Base-by-base conservation (phyloP, 2,113 vertebrate species). In the Scomber scombrus region DNA sequence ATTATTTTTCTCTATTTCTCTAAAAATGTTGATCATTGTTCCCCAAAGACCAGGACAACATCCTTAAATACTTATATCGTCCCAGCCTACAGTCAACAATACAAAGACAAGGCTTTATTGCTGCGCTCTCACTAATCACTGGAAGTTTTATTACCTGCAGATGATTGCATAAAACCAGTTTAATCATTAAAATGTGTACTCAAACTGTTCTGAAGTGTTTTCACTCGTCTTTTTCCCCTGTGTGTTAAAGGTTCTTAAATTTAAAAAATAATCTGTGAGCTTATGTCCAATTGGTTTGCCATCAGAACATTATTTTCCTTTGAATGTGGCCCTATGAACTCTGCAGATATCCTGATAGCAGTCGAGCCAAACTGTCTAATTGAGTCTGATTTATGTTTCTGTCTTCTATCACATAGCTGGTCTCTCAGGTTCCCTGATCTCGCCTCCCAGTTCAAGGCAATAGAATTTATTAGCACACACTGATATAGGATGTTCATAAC, bases 401-500 rank as follows among this genome's bases (percentile, higher is more conserved):
- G 50, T 73, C 55, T 23, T 45, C n/a, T 29, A 69, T 50, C 15
- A 60, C 58, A 0, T 76, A 72, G 89, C 69, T 87, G 67, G 78
- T 84, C 69, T 45, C 51, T 70, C 3, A 2, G 3, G 68, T 71
- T 61, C 51, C 18, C 46, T 34, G 16, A 70, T 82, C 54, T 56
- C 21, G 26, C 60, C 56, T 78, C 23, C 50, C 34, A 43, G 50
- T 82, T 83, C 26, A 70, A 56, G 52, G 64, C 62, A 56, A 56
- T 51, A 34, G 34, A 57, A 65, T 62, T 8, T 49, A 74, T 75
- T 16, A 62, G 5, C 6, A 11, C 50, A 34, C 55, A 5, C 68
- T 15, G 40, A 79, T 43, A 23, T 10, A 49, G 26, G 16, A 46
- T 29, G 56, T 68, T 61, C 47, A 57, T 69, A 69, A 69, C 40